Percentiles rank a stretch among this genome's conserved stretches.
These are phyloP conservation scores for human DNA, from an alignment of 2,113 vertebrate species.

Conservation along the genomic window DNA sequence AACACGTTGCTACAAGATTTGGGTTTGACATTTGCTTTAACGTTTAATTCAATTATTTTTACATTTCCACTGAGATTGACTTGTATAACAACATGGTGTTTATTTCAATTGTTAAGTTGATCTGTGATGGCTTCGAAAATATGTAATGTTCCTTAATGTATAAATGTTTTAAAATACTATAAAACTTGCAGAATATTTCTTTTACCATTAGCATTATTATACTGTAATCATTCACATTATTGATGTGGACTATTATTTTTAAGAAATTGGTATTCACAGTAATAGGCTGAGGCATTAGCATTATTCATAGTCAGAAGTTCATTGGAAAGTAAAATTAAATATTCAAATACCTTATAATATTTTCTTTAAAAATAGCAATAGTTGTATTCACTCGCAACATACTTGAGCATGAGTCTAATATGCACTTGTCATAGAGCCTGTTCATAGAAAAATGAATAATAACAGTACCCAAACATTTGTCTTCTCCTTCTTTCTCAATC, in stretches of 20 bases:
- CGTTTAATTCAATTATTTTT: conserved; percentile 17
- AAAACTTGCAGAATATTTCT: conserved; percentile 17
- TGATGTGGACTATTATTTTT: conserved; percentile 4
- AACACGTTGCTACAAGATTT: not conserved
- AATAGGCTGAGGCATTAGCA: not conserved
- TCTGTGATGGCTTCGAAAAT: not conserved
- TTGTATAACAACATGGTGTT: not conserved
- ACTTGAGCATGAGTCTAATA: conserved; percentile 17
- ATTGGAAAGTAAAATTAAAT: conserved; percentile 50
- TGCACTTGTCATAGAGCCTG: not conserved
- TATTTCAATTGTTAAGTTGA: not conserved
- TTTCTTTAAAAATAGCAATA: conserved; percentile 27
- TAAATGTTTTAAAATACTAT: conserved; percentile 25
- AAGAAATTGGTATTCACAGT: not conserved
- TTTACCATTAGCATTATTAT: conserved; percentile 2
- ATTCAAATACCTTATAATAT: not conserved
- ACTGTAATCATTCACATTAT: conserved; percentile 3
- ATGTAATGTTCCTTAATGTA: not conserved
- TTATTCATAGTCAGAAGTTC: conserved; percentile 9
- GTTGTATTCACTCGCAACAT: not conserved
- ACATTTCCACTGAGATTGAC: not conserved
- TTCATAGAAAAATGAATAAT: conserved; percentile 7
- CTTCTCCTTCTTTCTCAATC: conserved; percentile 23
- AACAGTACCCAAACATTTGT: not conserved
- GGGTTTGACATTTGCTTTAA: not conserved